phyloP scores from a whole-genome alignment of 2,113 vertebrate genomes.

The Colinus virginianus region DNA sequence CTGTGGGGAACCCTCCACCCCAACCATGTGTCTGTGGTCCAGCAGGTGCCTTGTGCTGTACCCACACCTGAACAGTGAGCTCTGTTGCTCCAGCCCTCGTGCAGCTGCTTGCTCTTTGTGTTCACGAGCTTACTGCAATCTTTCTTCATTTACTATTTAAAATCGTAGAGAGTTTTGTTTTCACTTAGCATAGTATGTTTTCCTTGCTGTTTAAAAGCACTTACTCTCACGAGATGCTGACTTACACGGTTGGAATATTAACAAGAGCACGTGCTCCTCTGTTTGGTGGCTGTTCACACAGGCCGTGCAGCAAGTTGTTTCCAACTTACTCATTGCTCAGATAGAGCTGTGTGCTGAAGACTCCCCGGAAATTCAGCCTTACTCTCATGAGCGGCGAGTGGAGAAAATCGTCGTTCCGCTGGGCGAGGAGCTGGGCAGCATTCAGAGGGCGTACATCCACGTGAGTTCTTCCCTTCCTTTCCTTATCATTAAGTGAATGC shows the following conservation, averaged over 20 bases:
- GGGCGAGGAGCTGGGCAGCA: conserved; percentile 81
- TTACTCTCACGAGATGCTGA: background rate
- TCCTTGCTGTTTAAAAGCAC: background rate
- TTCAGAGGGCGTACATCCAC: conserved; percentile 87
- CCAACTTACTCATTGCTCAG: conserved; percentile 91
- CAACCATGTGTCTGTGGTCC: too few species aligned
- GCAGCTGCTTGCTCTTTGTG: too few species aligned
- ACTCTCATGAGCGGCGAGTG: conserved; percentile 88
- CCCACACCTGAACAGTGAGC: background rate
- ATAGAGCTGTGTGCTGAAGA: conserved; percentile 93
- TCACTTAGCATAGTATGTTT: fast-evolving
- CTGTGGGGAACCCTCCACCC: too few species aligned
- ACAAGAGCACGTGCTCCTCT: fast-evolving
- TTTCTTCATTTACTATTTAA: background rate
- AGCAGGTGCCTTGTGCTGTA: too few species aligned
- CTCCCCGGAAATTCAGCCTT: conserved; percentile 89
- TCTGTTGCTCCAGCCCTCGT: background rate
- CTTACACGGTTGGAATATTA: background rate
- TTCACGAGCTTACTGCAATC: fast-evolving
- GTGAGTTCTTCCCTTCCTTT: conserved; percentile 70
- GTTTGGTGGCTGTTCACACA: conserved; percentile 36
- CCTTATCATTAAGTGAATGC: background rate
- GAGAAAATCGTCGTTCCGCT: conserved; percentile 93
- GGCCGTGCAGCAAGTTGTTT: conserved; percentile 96
- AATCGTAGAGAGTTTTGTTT: background rate